Evolutionary conservation across 64 coral and sea anemone species (phyloP).

Genomic region (Orbicella faveolata): DNA sequence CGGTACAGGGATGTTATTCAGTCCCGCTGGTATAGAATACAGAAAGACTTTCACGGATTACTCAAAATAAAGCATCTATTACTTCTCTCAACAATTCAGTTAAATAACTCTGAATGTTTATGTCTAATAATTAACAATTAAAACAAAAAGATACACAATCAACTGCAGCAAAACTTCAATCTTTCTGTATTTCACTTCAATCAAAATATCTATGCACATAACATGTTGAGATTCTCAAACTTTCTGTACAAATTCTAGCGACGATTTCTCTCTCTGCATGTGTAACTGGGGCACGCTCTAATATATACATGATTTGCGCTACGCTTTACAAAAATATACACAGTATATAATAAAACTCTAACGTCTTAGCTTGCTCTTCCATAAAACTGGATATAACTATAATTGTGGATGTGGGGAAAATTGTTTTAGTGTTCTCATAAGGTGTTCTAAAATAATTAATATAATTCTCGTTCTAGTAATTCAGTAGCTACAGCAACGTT

Average conservation of each 20-base stretch:
- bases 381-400: slow-evolving; percentile 22
- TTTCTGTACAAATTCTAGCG: background rate
- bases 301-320: slow-evolving; percentile 2
- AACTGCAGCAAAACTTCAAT: background rate
- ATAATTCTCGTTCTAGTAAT: background rate
- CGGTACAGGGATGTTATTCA: too few species aligned
- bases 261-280: background rate
- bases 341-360: slow-evolving; percentile 32
- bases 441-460: too few species aligned
- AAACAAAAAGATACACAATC: background rate
- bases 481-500: background rate
- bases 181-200: background rate
- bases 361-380: background rate
- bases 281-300: too few species aligned
- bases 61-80: background rate
- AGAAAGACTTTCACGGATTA: background rate
- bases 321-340: slow-evolving; percentile 26
- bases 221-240: background rate
- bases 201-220: background rate
- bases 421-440: background rate
- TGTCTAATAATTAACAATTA: background rate
- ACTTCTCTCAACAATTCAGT: background rate
- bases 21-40: too few species aligned
- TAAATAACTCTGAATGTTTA: background rate
- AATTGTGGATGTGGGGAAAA: background rate